Base-by-base conservation (phyloP, 2,888 invertebrate species). In the Pristionchus fissidentatus region DNA sequence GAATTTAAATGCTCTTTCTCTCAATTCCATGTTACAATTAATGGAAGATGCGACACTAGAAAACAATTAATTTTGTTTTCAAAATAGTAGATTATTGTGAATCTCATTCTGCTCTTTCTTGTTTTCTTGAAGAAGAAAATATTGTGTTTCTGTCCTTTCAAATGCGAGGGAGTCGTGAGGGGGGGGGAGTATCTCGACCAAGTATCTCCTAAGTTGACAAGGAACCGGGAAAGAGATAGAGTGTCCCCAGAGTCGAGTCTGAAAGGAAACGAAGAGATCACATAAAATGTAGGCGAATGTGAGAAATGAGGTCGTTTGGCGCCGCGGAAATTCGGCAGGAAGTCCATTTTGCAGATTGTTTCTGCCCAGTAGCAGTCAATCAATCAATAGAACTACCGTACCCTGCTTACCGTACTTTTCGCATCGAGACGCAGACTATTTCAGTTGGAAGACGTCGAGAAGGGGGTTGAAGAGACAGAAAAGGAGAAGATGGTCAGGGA, bases 401-500 rank as follows among this genome's bases (percentile, higher is more conserved):
- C n/a, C n/a, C n/a, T n/a, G n/a, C n/a, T n/a, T n/a, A n/a, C n/a
- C n/a, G n/a, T n/a, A n/a, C n/a, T n/a, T n/a, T n/a, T n/a, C n/a
- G n/a, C n/a, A n/a, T n/a, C n/a, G n/a, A n/a, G n/a, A n/a, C n/a
- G n/a, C n/a, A n/a, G n/a, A n/a, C n/a, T n/a, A 26, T 49, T 77
- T 46, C 75, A 77, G 75, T 49, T 49, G 29, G 49, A 49, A 19
- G 75, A 77, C n/a, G 4, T 77, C 32, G 75, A 77, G 29, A 77
- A 77, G 75, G 75, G 49, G 8, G 3, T 29, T 4, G 49, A 49
- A 22, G 75, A 77, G 49, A 35, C 46, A 5, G 75, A 46, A 32
- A 77, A 77, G 35, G 75, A 77, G 75, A 52, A 46, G 75, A 77
- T 77, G 75, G 15, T 77, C 32, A 46, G 75, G 32, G 19, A 15